phyloP scores from a whole-genome alignment of 2,797 vertebrate genomes.

The Oryzias sinensis region DNA sequence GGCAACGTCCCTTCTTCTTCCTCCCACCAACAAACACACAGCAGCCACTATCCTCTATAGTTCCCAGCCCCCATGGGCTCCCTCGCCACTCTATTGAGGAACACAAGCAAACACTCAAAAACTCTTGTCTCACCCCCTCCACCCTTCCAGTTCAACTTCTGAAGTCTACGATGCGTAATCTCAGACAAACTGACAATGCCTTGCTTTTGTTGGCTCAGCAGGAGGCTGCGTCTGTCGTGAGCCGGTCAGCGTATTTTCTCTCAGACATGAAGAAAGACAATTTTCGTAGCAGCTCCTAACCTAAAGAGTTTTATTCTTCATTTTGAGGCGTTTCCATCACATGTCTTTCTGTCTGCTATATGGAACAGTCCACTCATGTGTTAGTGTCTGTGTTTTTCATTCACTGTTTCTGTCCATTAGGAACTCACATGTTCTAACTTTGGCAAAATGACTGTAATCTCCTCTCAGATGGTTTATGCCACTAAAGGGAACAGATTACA shows the following conservation, averaged over 20 bases:
- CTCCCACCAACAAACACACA: constrained; percentile 11
- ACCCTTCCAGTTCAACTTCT: constrained; percentile 31
- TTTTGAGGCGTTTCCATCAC: constrained; percentile 12
- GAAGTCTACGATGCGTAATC: constrained; percentile 60
- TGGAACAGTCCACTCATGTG: constrained; percentile 14
- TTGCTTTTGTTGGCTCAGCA: constrained; percentile 58
- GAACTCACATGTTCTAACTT: constrained; percentile 69
- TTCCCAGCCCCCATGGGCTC: constrained; percentile 45
- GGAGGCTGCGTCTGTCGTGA: constrained; percentile 41
- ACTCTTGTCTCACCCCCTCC: constrained; percentile 31
- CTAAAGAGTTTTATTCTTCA: constrained; percentile 4
- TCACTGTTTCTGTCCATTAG: constrained; percentile 63
- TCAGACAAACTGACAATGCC: constrained; percentile 67
- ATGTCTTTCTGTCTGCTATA: constrained; percentile 1
- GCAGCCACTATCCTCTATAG: constrained; percentile 31
- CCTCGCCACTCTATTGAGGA: constrained; percentile 34
- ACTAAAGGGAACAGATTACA: constrained; percentile 78
- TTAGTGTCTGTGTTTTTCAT: constrained; percentile 37
- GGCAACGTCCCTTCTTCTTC: constrained; percentile 43
- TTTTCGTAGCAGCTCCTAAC: constrained; percentile 6
- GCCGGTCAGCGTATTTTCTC: constrained; percentile 57
- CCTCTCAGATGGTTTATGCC: constrained; percentile 76
- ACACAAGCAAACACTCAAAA: constrained; percentile 22
- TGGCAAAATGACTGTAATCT: constrained; percentile 74
- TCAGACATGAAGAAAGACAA: constrained; percentile 42